Evolutionary conservation across 2,113 vertebrate genomes (phyloP).

Genomic region (Cebidichthys violaceus): DNA sequence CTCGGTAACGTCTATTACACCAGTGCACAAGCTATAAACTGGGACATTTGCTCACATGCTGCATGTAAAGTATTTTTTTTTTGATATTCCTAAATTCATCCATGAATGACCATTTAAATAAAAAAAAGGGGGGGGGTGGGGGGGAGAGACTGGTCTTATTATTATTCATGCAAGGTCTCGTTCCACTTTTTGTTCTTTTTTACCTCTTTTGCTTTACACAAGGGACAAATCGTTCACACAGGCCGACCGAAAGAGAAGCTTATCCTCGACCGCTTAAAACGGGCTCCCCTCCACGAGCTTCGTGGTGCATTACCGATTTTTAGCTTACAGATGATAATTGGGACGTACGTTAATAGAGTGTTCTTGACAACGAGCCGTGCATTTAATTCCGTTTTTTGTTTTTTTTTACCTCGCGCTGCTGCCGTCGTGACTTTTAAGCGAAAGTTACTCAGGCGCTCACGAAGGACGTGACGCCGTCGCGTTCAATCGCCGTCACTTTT

Average conservation of each 20-base stretch:
- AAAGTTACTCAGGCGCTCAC: neutral
- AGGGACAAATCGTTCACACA: neutral
- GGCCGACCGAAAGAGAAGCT: neutral
- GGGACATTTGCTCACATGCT: neutral
- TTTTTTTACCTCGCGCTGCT: neutral
- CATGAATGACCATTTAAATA: neutral
- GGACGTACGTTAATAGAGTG: neutral
- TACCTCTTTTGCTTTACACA: neutral
- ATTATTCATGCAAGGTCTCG: neutral
- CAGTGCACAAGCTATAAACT: neutral
- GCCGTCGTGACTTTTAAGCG: neutral
- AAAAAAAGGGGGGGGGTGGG: neutral
- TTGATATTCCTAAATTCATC: neutral
- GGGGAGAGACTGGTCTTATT: conserved; percentile 4
- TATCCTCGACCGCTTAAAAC: neutral
- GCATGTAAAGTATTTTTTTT: neutral
- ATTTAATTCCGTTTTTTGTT: too few species aligned
- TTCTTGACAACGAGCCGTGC: neutral
- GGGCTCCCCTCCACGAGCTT: neutral
- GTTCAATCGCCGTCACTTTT: neutral
- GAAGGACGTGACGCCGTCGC: neutral
- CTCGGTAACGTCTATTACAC: neutral
- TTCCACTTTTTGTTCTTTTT: neutral
- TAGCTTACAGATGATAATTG: neutral
- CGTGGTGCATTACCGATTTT: neutral